phyloP scores from a whole-genome alignment of 2,113 vertebrate species.

The Caracal caracal region DNA sequence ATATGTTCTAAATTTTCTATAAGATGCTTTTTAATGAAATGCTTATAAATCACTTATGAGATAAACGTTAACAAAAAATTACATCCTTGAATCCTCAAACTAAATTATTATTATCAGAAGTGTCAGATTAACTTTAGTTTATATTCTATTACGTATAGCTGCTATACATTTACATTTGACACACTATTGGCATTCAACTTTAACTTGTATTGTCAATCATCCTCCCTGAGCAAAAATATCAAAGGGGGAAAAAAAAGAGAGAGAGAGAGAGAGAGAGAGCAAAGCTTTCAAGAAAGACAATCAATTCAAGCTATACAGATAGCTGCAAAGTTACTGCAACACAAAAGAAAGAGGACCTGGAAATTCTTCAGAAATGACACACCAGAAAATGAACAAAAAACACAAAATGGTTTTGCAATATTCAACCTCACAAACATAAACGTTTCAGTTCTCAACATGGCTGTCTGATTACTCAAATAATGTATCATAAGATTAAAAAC shows the following conservation, averaged over 20 bases:
- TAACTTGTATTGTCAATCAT: not conserved
- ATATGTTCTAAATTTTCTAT: not conserved
- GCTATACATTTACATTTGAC: not conserved
- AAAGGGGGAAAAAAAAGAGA: not conserved
- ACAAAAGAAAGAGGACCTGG: not conserved
- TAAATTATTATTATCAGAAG: not conserved
- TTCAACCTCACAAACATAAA: not conserved
- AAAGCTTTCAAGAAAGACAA: not conserved
- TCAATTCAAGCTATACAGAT: not conserved
- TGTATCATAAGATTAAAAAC: not conserved
- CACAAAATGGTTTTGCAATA: not conserved
- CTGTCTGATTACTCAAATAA: not conserved
- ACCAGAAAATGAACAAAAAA: conserved; percentile 2
- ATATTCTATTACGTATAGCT: not conserved
- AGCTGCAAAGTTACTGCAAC: not conserved
- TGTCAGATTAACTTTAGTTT: not conserved
- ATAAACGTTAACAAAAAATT: not conserved
- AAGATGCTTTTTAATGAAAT: not conserved
- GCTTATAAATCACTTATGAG: not conserved
- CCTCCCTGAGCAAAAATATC: not conserved
- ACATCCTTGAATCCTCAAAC: not conserved
- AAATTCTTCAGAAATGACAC: conserved; percentile 28
- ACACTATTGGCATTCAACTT: not conserved
- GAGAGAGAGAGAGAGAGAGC: no score
- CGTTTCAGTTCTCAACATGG: not conserved